Evolutionary conservation across 30 jellyfish, hydroid and myxozoan species (phyloP), one percentile per base, ranked within the genome.

Genomic region (Chrysaora quinquecirrha): DNA sequence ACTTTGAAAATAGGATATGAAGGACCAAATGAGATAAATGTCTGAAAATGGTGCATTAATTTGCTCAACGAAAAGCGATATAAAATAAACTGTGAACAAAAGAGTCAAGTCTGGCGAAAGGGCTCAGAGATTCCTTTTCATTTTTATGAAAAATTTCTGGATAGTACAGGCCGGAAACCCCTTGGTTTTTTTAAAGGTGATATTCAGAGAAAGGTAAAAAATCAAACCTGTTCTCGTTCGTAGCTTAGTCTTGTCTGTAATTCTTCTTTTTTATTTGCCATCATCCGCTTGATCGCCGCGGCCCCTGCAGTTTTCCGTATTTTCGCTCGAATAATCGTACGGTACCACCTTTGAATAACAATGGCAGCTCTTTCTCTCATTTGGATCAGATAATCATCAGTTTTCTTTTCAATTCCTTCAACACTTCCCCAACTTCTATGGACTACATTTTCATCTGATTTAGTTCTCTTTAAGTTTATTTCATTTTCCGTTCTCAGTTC

Each of bases 341-440:
- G 69, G 78, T 89, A 94, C 99, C 99, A 94, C 20, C 75, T 34
- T 70, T 94, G 99, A 12, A 94, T 94, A 11, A 47, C 73, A 21
- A 46, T 31, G 11, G 99, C 99, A 2, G 99, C 99, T 56, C 70
- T 82, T 46, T 82, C 92, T 25, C 92, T 54, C 85, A 56, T 82
- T 0, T 74, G 80, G 23, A 82, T 82, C 74, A 82, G 62, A 34
- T 82, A 82, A 71, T 82, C 92, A 56, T 82, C 92, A 29, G 92
- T 82, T 43, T 82, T 82, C 46, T 82, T 82, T 71, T 68, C 92
- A 1, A 82, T 82, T 1, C 92, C 92, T 56, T 82, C 92, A 1
- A 82, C 92, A 43, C 85, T 82, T 11, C 92, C 92, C 92, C 92
- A 82, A 30, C 92, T 82, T 43, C 92, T 70, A 82, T 82, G 73